Evolutionary conservation across 2,888 invertebrate species (phyloP).

Genomic region (Drosophila algonquin): DNA sequence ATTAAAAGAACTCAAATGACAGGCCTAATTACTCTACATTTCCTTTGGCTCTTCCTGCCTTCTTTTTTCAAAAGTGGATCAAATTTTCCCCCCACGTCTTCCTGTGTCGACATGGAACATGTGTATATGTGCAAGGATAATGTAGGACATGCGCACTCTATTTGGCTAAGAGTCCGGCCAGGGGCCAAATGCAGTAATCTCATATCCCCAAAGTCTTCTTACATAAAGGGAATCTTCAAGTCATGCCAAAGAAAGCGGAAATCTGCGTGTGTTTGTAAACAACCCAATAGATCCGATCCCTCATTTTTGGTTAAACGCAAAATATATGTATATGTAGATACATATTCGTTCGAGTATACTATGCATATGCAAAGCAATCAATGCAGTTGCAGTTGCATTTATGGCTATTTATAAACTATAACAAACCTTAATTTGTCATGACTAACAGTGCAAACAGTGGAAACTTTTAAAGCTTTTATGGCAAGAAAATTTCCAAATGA

Average conservation of each 20-base stretch:
- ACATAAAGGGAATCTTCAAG: slow-evolving; percentile 28
- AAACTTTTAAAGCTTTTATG: background rate
- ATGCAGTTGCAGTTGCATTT: slow-evolving; percentile 14
- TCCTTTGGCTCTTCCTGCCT: slow-evolving; percentile 36
- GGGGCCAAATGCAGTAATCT: slow-evolving; percentile 55
- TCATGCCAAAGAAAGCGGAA: background rate
- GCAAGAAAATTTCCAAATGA: background rate
- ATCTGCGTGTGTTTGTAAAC: slow-evolving; percentile 21
- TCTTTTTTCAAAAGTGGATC: slow-evolving; percentile 35
- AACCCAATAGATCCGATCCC: background rate
- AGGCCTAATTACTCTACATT: slow-evolving; percentile 12
- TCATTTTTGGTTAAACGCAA: background rate
- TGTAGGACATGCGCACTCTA: slow-evolving; percentile 71
- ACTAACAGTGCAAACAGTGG: slow-evolving; percentile 7
- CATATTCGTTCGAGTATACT: background rate
- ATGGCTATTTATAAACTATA: slow-evolving; percentile 31
- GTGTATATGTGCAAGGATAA: slow-evolving; percentile 36
- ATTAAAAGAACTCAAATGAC: background rate
- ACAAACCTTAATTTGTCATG: slow-evolving; percentile 38
- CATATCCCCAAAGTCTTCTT: slow-evolving; percentile 25
- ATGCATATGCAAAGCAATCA: slow-evolving; percentile 17
- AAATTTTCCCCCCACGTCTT: slow-evolving; percentile 25
- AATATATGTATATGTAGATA: background rate
- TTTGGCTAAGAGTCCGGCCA: slow-evolving; percentile 44
- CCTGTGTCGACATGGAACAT: slow-evolving; percentile 14